Base-by-base conservation (phyloP, 2,113 vertebrate genomes). In the Halcyon malimbica region DNA sequence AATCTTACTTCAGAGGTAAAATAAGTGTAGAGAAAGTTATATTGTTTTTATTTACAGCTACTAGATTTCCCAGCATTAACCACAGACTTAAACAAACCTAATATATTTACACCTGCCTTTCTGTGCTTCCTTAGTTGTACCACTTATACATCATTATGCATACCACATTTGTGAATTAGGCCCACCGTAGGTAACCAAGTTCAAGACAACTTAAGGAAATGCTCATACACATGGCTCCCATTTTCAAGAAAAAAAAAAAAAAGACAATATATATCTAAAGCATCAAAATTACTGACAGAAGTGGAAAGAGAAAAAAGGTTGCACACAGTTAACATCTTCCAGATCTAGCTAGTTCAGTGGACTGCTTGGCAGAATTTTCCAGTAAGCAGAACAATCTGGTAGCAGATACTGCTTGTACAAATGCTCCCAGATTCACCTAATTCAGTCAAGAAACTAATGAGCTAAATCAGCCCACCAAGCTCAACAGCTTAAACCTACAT, bases 101-200 rank as follows among this genome's bases (percentile, higher is more conserved):
- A 41, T 14, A 13, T 44, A 56, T 54, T 75, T 83, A 83, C 60
- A 41, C 3, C 16, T 8, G 7, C 5, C 10, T 26, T 48, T 39
- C 74, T 39, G 6, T 18, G 8, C 24, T 91, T 77, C 25, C 7
- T 82, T 37, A 37, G 5, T 17, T 23, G n/a, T 44, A 37, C 0
- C 26, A 59, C 10, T 67, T 23, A 16, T 5, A 59, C 2, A 11
- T 23, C 14, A 35, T 65, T 54, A 33, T 9, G 63, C 20, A 51
- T 21, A 50, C 11, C 48, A 24, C 25, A 12, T 5, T 50, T 2
- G 2, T 44, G 5, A 75, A 68, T 59, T 54, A 50, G 31, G 16
- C 9, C 10, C 54, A 24, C 13, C 0, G 2, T 2, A 74, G 25
- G 16, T 18, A 89, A 51, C 8, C 1, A 39, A 28, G 11, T 13